phyloP scores from a whole-genome alignment of 1,140 invertebrate genomes.

The Magallana angulata region DNA sequence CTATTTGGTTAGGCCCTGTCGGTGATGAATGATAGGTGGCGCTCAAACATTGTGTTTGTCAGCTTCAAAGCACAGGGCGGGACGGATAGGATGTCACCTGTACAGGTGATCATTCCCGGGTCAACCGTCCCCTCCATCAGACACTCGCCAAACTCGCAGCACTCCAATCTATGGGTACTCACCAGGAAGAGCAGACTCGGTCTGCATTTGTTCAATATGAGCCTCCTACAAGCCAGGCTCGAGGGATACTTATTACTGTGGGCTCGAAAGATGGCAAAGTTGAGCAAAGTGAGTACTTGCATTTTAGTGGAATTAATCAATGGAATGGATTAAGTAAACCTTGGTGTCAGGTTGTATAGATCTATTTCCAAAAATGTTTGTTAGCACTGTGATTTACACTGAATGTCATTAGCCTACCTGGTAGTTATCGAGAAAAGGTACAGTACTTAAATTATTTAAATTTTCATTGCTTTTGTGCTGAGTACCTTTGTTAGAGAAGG shows the following conservation, averaged over 20 bases:
- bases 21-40: constrained; percentile 24
- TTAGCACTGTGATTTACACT: too few relatives aligned
- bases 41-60: constrained; percentile 32
- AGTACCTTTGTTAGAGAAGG: too few relatives aligned
- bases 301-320: too few relatives aligned
- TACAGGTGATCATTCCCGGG: constrained; percentile 26
- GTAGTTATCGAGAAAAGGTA: too few relatives aligned
- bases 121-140: constrained; percentile 1
- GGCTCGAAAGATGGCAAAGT: constrained; percentile 8
- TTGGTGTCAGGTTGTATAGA: too few relatives aligned
- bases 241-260: background rate
- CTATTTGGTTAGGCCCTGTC: constrained; percentile 27
- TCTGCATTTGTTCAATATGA: constrained; percentile 3
- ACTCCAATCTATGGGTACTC: background rate
- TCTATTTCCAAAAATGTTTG: too few relatives aligned
- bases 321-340: too few relatives aligned
- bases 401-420: too few relatives aligned
- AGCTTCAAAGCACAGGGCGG: constrained; percentile 32
- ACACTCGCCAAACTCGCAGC: background rate
- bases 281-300: background rate
- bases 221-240: background rate
- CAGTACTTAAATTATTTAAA: too few relatives aligned
- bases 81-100: constrained; percentile 8
- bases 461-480: too few relatives aligned
- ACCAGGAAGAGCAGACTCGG: background rate